Percentiles rank a stretch among this genome's conserved stretches.
Conservation (phyloP, 2,888 invertebrate genomes). For the Rhamnusium bicolor region DNA sequence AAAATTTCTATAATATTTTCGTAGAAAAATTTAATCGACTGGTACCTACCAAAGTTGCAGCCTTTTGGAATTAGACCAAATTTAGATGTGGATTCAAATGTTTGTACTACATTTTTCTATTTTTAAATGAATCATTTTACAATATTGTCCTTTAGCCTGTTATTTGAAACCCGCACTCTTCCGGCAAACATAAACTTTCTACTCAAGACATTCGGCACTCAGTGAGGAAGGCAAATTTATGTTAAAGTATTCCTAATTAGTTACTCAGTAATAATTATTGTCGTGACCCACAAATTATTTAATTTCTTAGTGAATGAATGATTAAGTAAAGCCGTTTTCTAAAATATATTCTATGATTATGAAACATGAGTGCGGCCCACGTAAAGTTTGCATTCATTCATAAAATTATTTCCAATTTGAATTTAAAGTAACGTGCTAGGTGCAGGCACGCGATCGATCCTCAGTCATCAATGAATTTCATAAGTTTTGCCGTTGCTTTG, state of each 20-base stretch:
- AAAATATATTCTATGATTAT: slow-evolving; percentile 50
- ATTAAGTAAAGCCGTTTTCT: slow-evolving; percentile 38
- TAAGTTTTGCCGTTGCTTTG: slow-evolving; percentile 22
- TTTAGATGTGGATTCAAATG: too few relatives aligned
- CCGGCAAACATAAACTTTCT: neutral
- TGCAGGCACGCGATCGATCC: slow-evolving; percentile 64
- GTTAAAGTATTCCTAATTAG: slow-evolving; percentile 22
- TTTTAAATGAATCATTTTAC: too few relatives aligned
- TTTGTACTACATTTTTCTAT: too few relatives aligned
- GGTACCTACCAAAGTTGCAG: too few relatives aligned
- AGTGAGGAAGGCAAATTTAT: slow-evolving; percentile 1
- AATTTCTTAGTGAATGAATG: slow-evolving; percentile 23
- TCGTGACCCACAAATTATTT: slow-evolving; percentile 29
- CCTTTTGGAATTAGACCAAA: too few relatives aligned
- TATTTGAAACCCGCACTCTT: neutral
- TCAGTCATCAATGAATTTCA: slow-evolving; percentile 65
- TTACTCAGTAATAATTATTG: slow-evolving; percentile 12
- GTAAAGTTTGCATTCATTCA: slow-evolving; percentile 62
- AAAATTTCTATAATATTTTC: too few relatives aligned
- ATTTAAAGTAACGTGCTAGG: slow-evolving; percentile 52
- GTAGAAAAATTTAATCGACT: too few relatives aligned
- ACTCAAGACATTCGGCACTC: neutral
- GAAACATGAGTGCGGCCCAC: slow-evolving; percentile 54
- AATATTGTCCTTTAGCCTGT: neutral
- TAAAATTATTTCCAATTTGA: slow-evolving; percentile 65